Conservation (phyloP, 2,113 vertebrate genomes). For the Vanacampus margaritifer region DNA sequence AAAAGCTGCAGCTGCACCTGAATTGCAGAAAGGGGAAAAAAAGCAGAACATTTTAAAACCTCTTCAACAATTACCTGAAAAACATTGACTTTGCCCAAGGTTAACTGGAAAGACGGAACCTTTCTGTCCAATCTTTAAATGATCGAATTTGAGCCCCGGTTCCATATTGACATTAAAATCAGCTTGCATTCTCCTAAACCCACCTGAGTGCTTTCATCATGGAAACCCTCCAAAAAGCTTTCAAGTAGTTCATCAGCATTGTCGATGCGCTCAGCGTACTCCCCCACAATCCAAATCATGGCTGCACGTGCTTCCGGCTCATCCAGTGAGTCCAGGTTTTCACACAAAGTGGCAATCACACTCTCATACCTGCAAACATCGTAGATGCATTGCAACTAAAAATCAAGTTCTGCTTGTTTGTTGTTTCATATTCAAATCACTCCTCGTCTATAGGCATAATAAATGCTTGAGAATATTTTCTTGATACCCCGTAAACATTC, state of each 20-base stretch:
- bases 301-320: constrained; percentile 93
- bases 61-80: not conserved
- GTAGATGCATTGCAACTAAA: not conserved
- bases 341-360: constrained; percentile 92
- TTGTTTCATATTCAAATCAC: too few relatives aligned
- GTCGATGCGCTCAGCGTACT: constrained; percentile 92
- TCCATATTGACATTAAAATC: constrained; percentile 10
- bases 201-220: constrained; percentile 98
- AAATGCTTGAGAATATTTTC: too few relatives aligned
- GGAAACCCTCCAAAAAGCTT: constrained; percentile 96
- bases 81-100: not conserved
- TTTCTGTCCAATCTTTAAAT: not conserved
- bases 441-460: too few relatives aligned
- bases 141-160: not conserved
- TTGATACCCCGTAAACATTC: too few relatives aligned
- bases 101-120: not conserved
- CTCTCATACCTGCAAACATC: constrained; percentile 85
- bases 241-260: constrained; percentile 93
- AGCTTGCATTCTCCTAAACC: constrained; percentile 3
- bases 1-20: constrained; percentile 95
- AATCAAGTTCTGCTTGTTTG: too few relatives aligned
- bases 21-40: not conserved
- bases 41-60: not conserved
- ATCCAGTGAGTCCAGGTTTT: constrained; percentile 94
- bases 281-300: constrained; percentile 98